phyloP scores from a whole-genome alignment of 2,113 vertebrate genomes.

The Spermophilus dauricus region DNA sequence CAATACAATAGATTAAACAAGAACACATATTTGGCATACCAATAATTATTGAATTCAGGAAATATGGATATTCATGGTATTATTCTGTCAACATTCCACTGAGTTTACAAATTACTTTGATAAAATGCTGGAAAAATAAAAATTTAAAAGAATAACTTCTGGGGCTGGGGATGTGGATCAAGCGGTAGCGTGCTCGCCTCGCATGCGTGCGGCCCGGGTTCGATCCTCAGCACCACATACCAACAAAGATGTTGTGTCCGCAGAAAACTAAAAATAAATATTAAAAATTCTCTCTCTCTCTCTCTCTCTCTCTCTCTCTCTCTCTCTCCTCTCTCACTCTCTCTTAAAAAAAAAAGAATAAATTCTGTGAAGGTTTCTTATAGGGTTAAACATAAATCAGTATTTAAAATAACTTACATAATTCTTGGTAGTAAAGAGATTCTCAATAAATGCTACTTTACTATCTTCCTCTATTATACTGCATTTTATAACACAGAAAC shows the following conservation, averaged over 20 bases:
- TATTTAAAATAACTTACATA: not conserved
- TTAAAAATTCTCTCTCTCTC: too few relatives aligned
- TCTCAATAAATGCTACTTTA: slow-evolving; percentile 49
- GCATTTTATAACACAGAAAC: slow-evolving; percentile 40
- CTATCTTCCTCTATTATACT: not conserved
- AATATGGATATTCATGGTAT: not conserved
- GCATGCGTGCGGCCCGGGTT: too few relatives aligned
- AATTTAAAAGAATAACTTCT: slow-evolving; percentile 7
- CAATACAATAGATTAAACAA: not conserved
- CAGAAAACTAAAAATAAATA: too few relatives aligned
- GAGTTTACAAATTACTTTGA: slow-evolving; percentile 5
- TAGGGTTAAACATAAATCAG: slow-evolving; percentile 18
- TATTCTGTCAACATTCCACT: not conserved
- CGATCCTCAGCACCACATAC: too few relatives aligned
- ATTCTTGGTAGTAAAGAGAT: not conserved
- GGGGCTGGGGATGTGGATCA: too few relatives aligned
- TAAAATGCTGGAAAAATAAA: slow-evolving; percentile 43
- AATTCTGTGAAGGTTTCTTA: not conserved
- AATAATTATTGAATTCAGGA: not conserved
- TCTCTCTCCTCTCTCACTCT: too few relatives aligned
- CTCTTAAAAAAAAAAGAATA: too few relatives aligned
- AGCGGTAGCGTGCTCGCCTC: too few relatives aligned
- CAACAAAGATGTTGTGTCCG: too few relatives aligned
- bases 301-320: too few relatives aligned
- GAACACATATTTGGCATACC: not conserved